phyloP scores from a whole-genome alignment of 1,140 invertebrate genomes.

The Trichonephila clavata region DNA sequence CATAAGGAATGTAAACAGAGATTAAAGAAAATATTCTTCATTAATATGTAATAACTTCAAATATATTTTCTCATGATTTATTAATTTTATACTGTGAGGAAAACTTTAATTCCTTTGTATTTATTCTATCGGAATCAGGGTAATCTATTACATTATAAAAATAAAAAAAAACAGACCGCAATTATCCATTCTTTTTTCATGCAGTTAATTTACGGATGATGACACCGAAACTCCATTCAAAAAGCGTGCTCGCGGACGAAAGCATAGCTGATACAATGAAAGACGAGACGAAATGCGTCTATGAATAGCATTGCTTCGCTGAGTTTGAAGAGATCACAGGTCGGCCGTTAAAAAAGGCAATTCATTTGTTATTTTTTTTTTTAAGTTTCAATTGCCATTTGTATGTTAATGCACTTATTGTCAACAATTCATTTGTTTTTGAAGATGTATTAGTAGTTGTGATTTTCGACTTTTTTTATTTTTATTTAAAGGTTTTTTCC shows the following conservation, averaged over 20 bases:
- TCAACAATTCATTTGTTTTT: not conserved
- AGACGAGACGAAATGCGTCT: not conserved
- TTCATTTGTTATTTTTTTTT: not conserved
- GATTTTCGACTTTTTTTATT: not conserved
- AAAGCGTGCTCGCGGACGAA: not conserved
- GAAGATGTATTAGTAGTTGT: not conserved
- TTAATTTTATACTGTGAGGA: no score
- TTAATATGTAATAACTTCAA: no score
- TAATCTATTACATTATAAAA: not conserved
- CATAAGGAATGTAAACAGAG: no score
- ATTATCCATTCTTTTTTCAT: not conserved
- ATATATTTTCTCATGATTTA: no score
- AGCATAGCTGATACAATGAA: not conserved
- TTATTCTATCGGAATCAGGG: not conserved
- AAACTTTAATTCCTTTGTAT: not conserved
- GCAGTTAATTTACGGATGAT: not conserved
- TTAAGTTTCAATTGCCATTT: not conserved
- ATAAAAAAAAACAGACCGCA: not conserved
- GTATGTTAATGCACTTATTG: conserved; percentile 39
- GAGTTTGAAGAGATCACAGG: not conserved
- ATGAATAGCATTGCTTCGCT: not conserved
- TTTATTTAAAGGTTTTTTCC: not conserved
- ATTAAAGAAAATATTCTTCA: no score
- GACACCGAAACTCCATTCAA: not conserved
- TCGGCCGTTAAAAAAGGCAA: not conserved